Conservation (phyloP, 1,140 invertebrate species). For the Pemphigus obesinymphae region DNA sequence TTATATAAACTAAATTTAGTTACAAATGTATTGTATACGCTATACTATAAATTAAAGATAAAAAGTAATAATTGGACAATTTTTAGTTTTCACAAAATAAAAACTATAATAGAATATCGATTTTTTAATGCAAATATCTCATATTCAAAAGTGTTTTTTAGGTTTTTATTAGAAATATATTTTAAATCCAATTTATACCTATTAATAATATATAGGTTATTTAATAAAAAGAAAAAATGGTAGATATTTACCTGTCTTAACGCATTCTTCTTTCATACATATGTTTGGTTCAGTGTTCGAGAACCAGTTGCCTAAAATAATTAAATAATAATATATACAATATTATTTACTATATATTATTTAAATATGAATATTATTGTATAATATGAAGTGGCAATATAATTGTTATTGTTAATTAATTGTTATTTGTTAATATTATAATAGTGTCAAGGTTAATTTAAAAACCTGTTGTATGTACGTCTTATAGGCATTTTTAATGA, state of each 20-base stretch:
- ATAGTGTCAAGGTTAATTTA: not conserved
- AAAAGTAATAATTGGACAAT: too few relatives aligned
- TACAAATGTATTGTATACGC: too few relatives aligned
- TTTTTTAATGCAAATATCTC: too few relatives aligned
- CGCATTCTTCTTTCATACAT: conserved; percentile 47
- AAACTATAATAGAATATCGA: too few relatives aligned
- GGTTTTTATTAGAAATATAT: too few relatives aligned
- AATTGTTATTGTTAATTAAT: not conserved
- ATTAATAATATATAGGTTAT: too few relatives aligned
- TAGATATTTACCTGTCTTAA: conserved; percentile 46
- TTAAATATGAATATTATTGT: not conserved
- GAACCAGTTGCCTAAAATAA: conserved; percentile 17
- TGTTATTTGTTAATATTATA: not conserved
- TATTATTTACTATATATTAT: not conserved
- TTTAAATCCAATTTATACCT: too few relatives aligned
- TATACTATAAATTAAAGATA: too few relatives aligned
- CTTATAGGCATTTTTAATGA: not conserved
- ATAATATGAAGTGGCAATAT: not conserved
- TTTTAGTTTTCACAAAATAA: too few relatives aligned
- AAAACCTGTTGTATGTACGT: not conserved
- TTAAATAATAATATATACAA: not conserved
- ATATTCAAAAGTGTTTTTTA: too few relatives aligned
- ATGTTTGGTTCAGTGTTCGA: conserved; percentile 36
- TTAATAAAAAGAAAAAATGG: too few relatives aligned
- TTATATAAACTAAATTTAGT: too few relatives aligned